phyloP scores from a whole-genome alignment of 2,797 vertebrate genomes.

The Rhabdophis nuchalis region DNA sequence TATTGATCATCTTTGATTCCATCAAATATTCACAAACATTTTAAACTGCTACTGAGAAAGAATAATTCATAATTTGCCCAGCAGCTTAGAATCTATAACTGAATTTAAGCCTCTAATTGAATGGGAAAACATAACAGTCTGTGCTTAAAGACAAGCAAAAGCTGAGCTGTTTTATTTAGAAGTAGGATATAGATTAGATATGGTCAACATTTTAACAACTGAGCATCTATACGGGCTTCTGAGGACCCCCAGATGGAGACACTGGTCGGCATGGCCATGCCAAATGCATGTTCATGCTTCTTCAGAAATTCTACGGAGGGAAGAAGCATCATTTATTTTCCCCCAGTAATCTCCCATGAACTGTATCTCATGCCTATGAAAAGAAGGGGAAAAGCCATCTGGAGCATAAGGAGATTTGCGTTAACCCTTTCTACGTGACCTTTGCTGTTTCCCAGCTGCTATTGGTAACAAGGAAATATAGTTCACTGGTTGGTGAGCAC shows the following conservation, averaged over 20 bases:
- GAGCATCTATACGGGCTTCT: neutral
- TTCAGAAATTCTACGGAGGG: neutral
- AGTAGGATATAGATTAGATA: neutral
- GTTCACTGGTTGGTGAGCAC: neutral
- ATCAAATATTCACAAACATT: neutral
- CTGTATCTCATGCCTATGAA: neutral
- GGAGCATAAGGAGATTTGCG: neutral
- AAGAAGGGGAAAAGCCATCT: neutral
- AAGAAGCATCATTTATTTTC: neutral
- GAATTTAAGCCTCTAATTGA: neutral
- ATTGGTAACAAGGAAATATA: neutral
- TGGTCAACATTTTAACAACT: neutral
- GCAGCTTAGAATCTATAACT: neutral
- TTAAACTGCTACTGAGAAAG: neutral
- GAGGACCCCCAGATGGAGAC: neutral
- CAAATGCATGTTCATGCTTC: neutral
- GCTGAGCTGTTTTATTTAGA: neutral
- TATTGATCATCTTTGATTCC: neutral
- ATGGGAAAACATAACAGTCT: neutral
- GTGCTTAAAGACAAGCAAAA: neutral
- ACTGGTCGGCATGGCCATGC: neutral
- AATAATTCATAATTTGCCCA: neutral
- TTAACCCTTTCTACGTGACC: neutral
- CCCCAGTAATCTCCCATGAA: neutral
- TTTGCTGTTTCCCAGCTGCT: neutral